These are phyloP conservation scores for Copsychus sechellarum DNA, from an alignment of 2,113 vertebrate species.

Conservation along the genomic window DNA sequence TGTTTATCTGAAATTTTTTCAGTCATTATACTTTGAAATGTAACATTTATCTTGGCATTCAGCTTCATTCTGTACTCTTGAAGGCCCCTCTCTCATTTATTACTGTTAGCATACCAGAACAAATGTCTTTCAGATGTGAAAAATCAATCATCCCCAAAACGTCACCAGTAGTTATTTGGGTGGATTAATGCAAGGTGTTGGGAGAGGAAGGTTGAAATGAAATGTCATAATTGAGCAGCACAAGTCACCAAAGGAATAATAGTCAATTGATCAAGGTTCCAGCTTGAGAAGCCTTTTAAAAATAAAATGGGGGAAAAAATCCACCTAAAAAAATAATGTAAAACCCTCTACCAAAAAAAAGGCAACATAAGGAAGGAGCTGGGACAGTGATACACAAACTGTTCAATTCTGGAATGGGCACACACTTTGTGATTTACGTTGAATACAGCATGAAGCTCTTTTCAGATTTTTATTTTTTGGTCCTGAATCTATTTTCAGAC, in stretches of 20 bases:
- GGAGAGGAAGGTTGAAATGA: constrained; percentile 56
- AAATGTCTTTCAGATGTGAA: constrained; percentile 76
- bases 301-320: background rate
- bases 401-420: background rate
- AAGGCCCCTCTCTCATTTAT: constrained; percentile 54
- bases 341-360: background rate
- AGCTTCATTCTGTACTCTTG: constrained; percentile 38
- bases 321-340: fast-evolving
- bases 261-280: constrained; percentile 34
- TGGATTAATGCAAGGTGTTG: constrained; percentile 73
- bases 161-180: constrained; percentile 58
- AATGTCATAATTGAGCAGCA: constrained; percentile 59
- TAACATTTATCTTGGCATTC: constrained; percentile 72
- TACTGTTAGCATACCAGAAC: constrained; percentile 70
- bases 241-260: constrained; percentile 16
- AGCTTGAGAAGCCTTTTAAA: background rate
- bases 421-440: background rate
- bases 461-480: background rate
- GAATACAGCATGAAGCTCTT: background rate
- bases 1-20: constrained; percentile 53
- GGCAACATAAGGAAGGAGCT: background rate
- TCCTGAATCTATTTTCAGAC: background rate
- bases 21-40: constrained; percentile 68
- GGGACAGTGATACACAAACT: background rate
- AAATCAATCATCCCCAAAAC: constrained; percentile 72